Conservation (phyloP, 2,888 invertebrate genomes). For the Willowsia nigromaculata region DNA sequence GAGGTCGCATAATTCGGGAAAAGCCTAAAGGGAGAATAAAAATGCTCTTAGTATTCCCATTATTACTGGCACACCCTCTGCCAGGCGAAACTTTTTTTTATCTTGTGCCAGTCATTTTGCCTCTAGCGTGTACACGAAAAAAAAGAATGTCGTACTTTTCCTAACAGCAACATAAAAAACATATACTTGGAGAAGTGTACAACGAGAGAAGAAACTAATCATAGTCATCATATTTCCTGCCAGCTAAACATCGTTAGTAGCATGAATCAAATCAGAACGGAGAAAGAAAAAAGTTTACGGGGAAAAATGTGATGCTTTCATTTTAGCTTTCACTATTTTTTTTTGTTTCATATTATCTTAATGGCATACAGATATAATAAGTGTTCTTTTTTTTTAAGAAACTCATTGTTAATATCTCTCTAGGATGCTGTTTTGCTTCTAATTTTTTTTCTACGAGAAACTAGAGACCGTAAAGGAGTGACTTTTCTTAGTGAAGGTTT, state of each 20-base stretch:
- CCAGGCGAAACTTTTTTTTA: background rate
- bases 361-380: background rate
- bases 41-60: background rate
- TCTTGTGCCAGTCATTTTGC: background rate
- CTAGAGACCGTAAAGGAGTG: background rate
- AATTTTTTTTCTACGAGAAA: no score
- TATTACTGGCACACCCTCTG: background rate
- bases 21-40: background rate
- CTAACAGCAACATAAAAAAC: background rate
- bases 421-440: no score
- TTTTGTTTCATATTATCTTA: background rate
- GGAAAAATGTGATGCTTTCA: background rate
- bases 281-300: no score
- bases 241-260: background rate
- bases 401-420: no score
- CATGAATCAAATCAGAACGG: background rate
- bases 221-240: background rate
- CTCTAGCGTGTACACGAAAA: background rate
- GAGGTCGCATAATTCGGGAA: background rate
- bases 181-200: background rate
- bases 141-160: background rate
- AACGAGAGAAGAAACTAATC: background rate
- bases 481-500: background rate
- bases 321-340: background rate
- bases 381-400: background rate